Evolutionary conservation across 2,113 vertebrate species (phyloP).

Genomic region (Oreocharis arfaki): DNA sequence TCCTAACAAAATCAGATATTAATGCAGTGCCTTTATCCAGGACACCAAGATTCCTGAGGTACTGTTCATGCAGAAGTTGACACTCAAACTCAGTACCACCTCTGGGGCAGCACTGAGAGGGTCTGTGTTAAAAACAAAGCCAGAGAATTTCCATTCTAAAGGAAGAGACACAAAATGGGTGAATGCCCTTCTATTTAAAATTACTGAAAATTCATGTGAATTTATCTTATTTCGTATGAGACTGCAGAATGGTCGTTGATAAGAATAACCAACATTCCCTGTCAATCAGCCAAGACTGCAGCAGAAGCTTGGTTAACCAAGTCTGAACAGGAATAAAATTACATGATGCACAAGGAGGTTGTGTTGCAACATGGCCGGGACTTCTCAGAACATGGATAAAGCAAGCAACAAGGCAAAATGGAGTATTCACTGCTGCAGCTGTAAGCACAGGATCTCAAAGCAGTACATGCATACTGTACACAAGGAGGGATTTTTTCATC

Average conservation of each 20-base stretch:
- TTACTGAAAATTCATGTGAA: not conserved
- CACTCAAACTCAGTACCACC: not conserved
- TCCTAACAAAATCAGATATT: not conserved
- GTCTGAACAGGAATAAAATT: not conserved
- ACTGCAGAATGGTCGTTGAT: not conserved
- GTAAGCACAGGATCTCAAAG: not conserved
- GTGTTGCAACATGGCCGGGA: not conserved
- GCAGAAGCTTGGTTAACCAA: not conserved
- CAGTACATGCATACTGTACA: slow-evolving; percentile 2
- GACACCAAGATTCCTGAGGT: not conserved
- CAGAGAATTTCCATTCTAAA: not conserved
- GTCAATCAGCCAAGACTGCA: not conserved
- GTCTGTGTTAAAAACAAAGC: not conserved
- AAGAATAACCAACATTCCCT: not conserved
- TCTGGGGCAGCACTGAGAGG: not conserved
- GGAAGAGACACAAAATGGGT: not conserved
- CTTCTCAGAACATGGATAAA: not conserved
- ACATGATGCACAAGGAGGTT: not conserved
- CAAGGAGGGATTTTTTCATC: not conserved
- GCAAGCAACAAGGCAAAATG: not conserved
- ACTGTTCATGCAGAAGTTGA: not conserved
- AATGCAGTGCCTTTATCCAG: not conserved
- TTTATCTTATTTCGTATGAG: not conserved
- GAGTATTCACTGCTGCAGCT: not conserved
- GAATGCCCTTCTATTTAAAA: not conserved